phyloP scores from a whole-genome alignment of 2,888 invertebrate genomes.

The Stenichneumon culpator region DNA sequence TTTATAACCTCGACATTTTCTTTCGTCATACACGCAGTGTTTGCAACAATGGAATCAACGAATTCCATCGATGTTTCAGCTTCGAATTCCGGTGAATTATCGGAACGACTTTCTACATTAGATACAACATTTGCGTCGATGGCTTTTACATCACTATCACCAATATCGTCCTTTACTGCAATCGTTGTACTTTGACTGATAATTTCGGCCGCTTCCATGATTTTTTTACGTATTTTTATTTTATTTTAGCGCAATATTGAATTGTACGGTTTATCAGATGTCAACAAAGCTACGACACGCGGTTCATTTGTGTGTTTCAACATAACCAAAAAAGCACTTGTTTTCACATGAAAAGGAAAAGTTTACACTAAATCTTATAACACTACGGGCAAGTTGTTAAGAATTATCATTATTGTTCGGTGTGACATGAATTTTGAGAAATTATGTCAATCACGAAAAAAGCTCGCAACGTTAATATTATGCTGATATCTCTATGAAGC shows the following conservation, averaged over 20 bases:
- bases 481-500: constrained; percentile 5
- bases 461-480: not conserved
- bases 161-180: not conserved
- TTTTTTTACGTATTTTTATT: not conserved
- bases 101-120: not conserved
- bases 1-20: not conserved
- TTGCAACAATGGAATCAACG: not conserved
- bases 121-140: not conserved
- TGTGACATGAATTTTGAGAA: not conserved
- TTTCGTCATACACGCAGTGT: not conserved
- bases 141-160: not conserved
- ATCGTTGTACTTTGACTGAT: not conserved
- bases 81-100: not conserved
- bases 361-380: not conserved
- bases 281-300: not conserved
- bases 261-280: not conserved
- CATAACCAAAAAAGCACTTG: not conserved
- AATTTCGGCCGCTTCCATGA: not conserved
- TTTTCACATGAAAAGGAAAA: not conserved
- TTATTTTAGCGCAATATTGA: not conserved
- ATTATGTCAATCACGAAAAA: not conserved
- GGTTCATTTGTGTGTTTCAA: not conserved
- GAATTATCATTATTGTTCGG: not conserved
- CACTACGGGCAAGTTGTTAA: not conserved
- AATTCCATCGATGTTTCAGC: not conserved